Base-by-base conservation (phyloP, 2,888 invertebrate genomes). In the Cotesia congregata region DNA sequence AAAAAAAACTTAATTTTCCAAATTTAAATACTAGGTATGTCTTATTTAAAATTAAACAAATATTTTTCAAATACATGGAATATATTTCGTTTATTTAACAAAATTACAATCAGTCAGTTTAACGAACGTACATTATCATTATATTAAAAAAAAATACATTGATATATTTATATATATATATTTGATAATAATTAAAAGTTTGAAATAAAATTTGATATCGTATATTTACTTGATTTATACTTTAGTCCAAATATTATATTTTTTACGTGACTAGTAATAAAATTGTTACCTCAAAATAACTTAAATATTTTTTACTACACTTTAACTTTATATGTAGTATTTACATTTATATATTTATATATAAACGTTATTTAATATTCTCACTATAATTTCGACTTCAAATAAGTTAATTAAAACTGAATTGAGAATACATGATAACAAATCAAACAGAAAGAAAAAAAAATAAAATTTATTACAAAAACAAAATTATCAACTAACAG, bases 221-320 rank as follows among this genome's bases (percentile, higher is more conserved):
- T 68, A 72, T 67, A 77, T 67, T 74, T 78, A 74, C 30, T 30
- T 30, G 30, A 30, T 67, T 72, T 62, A 72, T 78, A 79, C 71
- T 74, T 81, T 74, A 76, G 77, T 80, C 76, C 76, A 76, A 50
- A 50, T 12, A 4, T 50, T 50, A 12, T 50, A 50, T 50, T 12
- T 50, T 70, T 40, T 72, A 65, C 85, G 85, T 88, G 88, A 88
- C 88, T 88, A 88, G 88, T 83, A 85, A 85, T 85, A 86, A 50
- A 50, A 85, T 85, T 83, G 80, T 85, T 86, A 83, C 78, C 83
- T 82, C 82, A 84, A 86, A 86, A 87, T 87, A 86, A 86, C 82
- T 86, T 86, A 85, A 86, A 85, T 81, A 84, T 82, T 82, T 81
- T 69, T 82, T 83, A 76, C 20, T n/a, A 17, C 78, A 84, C 78